Conservation (phyloP, 2,113 vertebrate species). For the Tringa solitaria region DNA sequence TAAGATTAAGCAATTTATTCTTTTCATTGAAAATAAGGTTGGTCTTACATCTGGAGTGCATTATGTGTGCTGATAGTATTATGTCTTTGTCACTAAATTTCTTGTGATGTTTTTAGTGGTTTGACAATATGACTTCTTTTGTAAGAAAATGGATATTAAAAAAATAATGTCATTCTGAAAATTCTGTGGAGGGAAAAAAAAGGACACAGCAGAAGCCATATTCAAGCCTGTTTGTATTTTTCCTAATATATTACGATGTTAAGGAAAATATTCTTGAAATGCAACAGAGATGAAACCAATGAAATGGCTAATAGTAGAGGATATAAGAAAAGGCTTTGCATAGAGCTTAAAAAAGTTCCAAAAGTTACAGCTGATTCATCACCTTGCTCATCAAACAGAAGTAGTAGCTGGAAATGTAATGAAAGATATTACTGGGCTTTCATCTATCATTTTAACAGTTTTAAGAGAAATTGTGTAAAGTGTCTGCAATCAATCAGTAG, state of each 20-base stretch:
- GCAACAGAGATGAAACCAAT: neutral
- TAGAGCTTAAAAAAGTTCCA: neutral
- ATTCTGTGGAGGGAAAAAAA: neutral
- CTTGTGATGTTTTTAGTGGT: neutral
- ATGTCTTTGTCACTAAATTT: neutral
- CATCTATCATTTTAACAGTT: neutral
- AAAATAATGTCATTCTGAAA: neutral
- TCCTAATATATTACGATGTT: neutral
- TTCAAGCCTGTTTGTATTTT: neutral
- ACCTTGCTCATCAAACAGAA: slow-evolving; percentile 5
- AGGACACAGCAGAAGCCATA: neutral
- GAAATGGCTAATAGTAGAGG: neutral
- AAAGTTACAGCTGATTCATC: neutral
- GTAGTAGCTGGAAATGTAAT: neutral
- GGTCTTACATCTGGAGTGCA: neutral
- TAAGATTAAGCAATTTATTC: neutral
- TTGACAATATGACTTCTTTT: neutral
- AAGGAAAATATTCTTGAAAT: neutral
- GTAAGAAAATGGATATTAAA: neutral
- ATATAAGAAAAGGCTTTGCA: neutral
- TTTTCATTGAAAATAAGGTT: neutral
- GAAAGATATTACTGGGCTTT: neutral
- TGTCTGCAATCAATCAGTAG: neutral
- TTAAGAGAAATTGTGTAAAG: neutral
- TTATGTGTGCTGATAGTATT: neutral